Evolutionary conservation across 2,888 invertebrate genomes (phyloP), one percentile per base, ranked within the genome.

Genomic region (Ryuthela nishihirai): DNA sequence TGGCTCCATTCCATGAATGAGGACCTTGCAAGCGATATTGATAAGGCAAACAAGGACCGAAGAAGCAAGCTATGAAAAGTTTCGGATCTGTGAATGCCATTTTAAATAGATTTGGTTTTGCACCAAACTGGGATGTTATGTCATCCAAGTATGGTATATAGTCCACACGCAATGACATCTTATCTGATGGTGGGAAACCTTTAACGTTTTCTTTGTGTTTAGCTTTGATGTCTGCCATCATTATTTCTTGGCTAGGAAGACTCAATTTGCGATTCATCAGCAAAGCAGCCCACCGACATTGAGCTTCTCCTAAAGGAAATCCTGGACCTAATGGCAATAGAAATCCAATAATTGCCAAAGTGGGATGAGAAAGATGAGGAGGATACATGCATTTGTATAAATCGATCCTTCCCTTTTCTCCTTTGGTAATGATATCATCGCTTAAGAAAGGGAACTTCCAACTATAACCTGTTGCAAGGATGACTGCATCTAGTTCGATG

Each of bases 1-100:
- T 67, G 0, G 77, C 77, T 2, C 74, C 76, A 5, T 65, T 46
- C 77, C 77, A 77, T 20, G 65, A 47, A 32, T 74, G 69, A 7
- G 73, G 74, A 1, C 77, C 78, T 21, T 63, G 50, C 7, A 75
- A 63, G 17, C 75, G 66, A 55, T 71, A 75, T 54, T 73, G 73
- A 59, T 72, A 74, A 0, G 74, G 69, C 1, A 71, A 67, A 36
- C 65, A 67, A 2, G 73, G 70, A 0, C 72, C 74, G 46, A 72
- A 73, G 12, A 70, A 43, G 17, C 72, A 62, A 5, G 60, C 56
- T 15, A 70, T 26, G 71, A 55, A 67, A 4, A 68, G 64, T 6
- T 21, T 7, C 0, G 66, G 63, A 45, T 71, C 71, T 15, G 72
- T 65, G 15, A 72, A 38, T 26, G 67, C 48, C 9, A 66, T 64